A percentile compares a stretch with the other conserved stretches of the same genome.
Evolutionary conservation across 1,140 invertebrate genomes (phyloP).

Genomic region (Panonychus citri): DNA sequence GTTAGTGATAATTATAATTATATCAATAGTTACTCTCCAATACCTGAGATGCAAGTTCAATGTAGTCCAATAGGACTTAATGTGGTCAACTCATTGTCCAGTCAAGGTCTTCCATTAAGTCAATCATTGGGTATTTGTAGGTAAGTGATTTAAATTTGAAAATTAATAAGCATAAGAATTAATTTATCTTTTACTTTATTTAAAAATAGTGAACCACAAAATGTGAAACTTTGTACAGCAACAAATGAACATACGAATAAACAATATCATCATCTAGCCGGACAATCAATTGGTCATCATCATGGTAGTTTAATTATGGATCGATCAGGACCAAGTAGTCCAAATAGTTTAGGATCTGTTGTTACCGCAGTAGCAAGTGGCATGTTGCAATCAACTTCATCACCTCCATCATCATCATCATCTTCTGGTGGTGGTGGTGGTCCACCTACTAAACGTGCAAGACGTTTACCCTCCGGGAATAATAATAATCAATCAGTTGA

Average conservation of each 20-base stretch:
- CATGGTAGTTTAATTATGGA: background rate
- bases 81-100: background rate
- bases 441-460: background rate
- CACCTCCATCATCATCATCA: background rate
- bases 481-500: background rate
- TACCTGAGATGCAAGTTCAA: background rate
- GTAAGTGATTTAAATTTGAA: too few relatives aligned
- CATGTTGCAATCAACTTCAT: too few relatives aligned
- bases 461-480: background rate
- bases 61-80: background rate
- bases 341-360: background rate
- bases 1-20: too few relatives aligned
- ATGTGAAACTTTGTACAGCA: background rate
- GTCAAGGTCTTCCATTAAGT: background rate
- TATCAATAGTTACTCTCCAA: background rate
- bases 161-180: background rate
- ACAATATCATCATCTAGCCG: background rate
- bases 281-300: background rate
- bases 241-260: background rate
- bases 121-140: background rate
- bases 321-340: background rate
- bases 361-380: too few relatives aligned
- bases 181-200: background rate
- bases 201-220: background rate
- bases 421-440: background rate